A percentile compares a stretch with the other conserved stretches of the same genome.
Conservation (phyloP, 2,113 vertebrate species). For the Nannobrachium achirus region DNA sequence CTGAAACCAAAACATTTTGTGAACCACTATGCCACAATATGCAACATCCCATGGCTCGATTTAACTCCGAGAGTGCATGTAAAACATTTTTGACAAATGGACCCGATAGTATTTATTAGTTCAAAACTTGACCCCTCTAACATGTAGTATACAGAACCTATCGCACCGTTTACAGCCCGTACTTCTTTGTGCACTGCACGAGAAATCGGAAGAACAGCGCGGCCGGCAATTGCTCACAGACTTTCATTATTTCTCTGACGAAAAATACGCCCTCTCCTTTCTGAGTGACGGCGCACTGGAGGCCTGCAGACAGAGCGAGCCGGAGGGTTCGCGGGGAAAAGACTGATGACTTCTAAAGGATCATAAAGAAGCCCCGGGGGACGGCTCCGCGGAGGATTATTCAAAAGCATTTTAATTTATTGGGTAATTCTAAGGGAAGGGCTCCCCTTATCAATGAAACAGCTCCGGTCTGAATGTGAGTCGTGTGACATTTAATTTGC, state of each 20-base stretch:
- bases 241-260: slow-evolving; percentile 60
- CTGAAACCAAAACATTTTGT: too few species aligned
- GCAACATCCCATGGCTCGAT: too few species aligned
- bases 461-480: slow-evolving; percentile 61
- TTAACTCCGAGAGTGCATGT: too few species aligned
- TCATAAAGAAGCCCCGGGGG: slow-evolving; percentile 75
- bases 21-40: too few species aligned
- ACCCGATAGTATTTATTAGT: too few species aligned
- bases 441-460: slow-evolving; percentile 71
- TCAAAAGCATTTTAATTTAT: slow-evolving; percentile 77
- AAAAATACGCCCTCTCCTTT: slow-evolving; percentile 70
- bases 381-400: slow-evolving; percentile 67
- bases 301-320: slow-evolving; percentile 57
- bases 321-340: slow-evolving; percentile 50
- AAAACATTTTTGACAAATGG: too few species aligned
- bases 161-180: neutral
- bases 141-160: neutral
- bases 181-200: neutral
- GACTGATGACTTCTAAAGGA: slow-evolving; percentile 75
- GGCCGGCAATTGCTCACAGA: slow-evolving; percentile 34
- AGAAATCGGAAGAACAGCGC: neutral
- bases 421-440: slow-evolving; percentile 66
- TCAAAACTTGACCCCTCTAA: too few species aligned
- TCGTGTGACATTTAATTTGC: slow-evolving; percentile 70
- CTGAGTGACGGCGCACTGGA: slow-evolving; percentile 59